phyloP scores from a whole-genome alignment of 2,113 vertebrate genomes.

The Boleophthalmus pectinirostris region DNA sequence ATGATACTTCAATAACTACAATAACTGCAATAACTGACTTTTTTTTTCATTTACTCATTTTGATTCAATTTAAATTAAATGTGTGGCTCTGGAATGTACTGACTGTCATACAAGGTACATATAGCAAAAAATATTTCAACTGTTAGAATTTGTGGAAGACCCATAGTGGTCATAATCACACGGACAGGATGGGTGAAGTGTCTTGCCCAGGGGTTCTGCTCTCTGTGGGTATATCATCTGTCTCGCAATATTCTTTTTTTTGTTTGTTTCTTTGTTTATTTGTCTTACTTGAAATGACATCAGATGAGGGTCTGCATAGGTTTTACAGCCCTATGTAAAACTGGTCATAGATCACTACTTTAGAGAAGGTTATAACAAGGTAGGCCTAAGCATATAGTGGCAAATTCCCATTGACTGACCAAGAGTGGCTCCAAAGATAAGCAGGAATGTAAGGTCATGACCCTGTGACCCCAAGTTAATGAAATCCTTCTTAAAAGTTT shows the following conservation, averaged over 20 bases:
- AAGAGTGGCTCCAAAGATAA: constrained; percentile 2
- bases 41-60: too few species aligned
- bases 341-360: neutral
- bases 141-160: too few species aligned
- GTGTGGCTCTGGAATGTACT: too few species aligned
- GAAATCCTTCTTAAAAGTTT: neutral
- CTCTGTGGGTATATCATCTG: neutral
- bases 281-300: neutral
- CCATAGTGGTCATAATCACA: too few species aligned
- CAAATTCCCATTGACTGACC: neutral
- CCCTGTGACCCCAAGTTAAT: neutral
- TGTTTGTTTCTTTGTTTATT: neutral
- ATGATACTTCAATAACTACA: too few species aligned
- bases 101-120: too few species aligned
- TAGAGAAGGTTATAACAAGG: neutral
- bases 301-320: neutral
- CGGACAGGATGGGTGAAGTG: too few species aligned
- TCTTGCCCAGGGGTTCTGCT: too few species aligned
- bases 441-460: neutral
- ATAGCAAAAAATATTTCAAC: too few species aligned
- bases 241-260: neutral
- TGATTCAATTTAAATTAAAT: too few species aligned
- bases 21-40: too few species aligned
- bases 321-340: neutral
- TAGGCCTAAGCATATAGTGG: neutral